phyloP scores from a whole-genome alignment of 2,797 vertebrate species.

The Buphagus erythrorhynchus region DNA sequence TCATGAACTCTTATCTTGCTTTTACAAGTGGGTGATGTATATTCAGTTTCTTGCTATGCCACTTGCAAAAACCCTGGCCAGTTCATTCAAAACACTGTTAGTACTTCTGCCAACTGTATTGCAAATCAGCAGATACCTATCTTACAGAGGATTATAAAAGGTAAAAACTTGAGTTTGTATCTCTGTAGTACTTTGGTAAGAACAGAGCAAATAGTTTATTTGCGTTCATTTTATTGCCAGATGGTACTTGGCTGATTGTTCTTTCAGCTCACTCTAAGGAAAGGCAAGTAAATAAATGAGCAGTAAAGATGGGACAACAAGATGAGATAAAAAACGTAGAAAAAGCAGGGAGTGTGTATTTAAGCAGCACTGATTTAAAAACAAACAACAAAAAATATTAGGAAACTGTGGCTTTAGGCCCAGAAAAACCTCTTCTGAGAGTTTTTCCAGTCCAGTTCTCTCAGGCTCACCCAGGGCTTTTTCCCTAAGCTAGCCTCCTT shows the following conservation, averaged over 20 bases:
- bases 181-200: background rate
- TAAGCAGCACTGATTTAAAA: background rate
- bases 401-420: too few species aligned
- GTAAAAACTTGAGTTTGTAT: background rate
- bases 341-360: background rate
- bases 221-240: background rate
- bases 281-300: background rate
- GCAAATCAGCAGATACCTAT: background rate
- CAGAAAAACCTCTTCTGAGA: too few species aligned
- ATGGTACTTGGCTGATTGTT: background rate
- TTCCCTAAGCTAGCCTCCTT: too few species aligned
- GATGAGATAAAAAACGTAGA: background rate
- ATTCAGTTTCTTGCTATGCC: background rate
- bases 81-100: background rate
- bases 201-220: background rate
- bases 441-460: too few species aligned
- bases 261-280: background rate
- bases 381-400: background rate
- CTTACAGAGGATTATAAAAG: background rate
- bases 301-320: background rate
- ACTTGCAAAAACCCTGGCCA: background rate
- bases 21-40: background rate
- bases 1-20: background rate
- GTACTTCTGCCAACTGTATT: background rate
- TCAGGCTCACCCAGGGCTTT: too few species aligned